Evolutionary conservation across 2,797 vertebrate genomes (phyloP).

Genomic region (Syngnathus acus): DNA sequence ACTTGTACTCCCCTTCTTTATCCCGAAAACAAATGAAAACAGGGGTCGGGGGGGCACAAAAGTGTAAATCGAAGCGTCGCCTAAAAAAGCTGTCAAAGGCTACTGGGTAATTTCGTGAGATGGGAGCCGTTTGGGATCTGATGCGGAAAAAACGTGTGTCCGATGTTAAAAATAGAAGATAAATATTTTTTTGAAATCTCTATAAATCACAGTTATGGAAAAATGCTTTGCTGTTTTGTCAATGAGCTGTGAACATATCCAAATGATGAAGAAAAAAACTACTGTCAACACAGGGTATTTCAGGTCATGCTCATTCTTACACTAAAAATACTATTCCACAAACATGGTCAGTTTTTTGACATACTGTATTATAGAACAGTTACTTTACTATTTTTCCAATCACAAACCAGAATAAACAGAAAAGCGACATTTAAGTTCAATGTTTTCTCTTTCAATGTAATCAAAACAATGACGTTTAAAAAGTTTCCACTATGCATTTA

Average conservation of each 20-base stretch:
- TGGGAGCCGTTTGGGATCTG: conserved; percentile 51
- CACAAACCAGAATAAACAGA: neutral
- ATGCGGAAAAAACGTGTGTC: neutral
- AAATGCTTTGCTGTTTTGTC: neutral
- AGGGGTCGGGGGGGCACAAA: conserved; percentile 52
- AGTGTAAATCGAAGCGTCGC: conserved; percentile 65
- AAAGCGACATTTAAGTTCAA: neutral
- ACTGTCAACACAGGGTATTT: neutral
- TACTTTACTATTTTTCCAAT: neutral
- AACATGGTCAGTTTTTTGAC: neutral
- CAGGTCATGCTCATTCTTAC: neutral
- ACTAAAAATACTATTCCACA: neutral
- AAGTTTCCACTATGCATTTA: neutral
- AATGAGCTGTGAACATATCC: neutral
- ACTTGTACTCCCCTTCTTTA: conserved; percentile 69
- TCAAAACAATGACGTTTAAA: neutral
- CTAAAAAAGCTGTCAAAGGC: conserved; percentile 77
- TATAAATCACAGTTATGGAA: neutral
- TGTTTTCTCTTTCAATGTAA: neutral
- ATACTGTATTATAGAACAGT: neutral
- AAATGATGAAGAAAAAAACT: neutral
- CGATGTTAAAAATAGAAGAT: neutral
- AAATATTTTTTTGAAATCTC: neutral
- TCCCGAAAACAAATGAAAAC: conserved; percentile 68
- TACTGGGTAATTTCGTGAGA: conserved; percentile 58